A percentile compares a stretch with the other conserved stretches of the same genome.
phyloP scores from a whole-genome alignment of 2,888 invertebrate genomes.

The Apoderus coryli region DNA sequence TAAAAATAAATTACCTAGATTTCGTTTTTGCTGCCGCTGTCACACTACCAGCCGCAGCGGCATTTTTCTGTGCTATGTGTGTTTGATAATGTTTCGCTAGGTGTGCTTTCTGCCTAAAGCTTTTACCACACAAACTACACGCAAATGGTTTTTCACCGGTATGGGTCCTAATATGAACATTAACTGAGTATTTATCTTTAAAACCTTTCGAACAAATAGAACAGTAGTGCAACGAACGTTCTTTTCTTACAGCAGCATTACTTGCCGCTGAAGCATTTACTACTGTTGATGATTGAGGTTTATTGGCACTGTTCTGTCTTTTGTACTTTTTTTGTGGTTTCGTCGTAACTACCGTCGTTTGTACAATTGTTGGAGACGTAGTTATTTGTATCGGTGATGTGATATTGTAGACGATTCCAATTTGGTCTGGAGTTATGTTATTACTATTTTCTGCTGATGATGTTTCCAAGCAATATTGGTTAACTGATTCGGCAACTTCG shows the following conservation, averaged over 20 bases:
- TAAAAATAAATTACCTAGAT: too few species aligned
- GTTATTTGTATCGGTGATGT: slow-evolving; percentile 32
- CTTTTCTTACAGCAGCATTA: slow-evolving; percentile 64
- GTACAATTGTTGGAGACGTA: too few species aligned
- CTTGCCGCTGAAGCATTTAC: slow-evolving; percentile 40
- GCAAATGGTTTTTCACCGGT: slow-evolving; percentile 97
- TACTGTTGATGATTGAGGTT: slow-evolving; percentile 25
- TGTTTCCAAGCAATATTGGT: slow-evolving; percentile 47
- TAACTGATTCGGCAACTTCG: slow-evolving; percentile 64
- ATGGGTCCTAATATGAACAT: slow-evolving; percentile 94
- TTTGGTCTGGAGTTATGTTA: slow-evolving; percentile 27
- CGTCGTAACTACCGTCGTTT: too few species aligned
- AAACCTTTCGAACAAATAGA: slow-evolving; percentile 88
- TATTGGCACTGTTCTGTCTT: slow-evolving; percentile 35
- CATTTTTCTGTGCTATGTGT: slow-evolving; percentile 74
- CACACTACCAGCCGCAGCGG: slow-evolving; percentile 46
- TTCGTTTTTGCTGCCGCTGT: slow-evolving; percentile 27
- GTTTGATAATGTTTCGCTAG: slow-evolving; percentile 88
- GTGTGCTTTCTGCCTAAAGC: slow-evolving; percentile 84
- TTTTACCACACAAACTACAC: slow-evolving; percentile 86
- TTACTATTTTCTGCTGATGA: slow-evolving; percentile 38
- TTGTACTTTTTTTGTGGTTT: slow-evolving; percentile 60
- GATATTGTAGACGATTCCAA: slow-evolving; percentile 29
- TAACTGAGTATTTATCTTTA: slow-evolving; percentile 93
- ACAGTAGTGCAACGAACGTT: slow-evolving; percentile 80